These are phyloP conservation scores for Drosophila parvula DNA, from an alignment of 1,140 invertebrate species.

Conservation along the genomic window DNA sequence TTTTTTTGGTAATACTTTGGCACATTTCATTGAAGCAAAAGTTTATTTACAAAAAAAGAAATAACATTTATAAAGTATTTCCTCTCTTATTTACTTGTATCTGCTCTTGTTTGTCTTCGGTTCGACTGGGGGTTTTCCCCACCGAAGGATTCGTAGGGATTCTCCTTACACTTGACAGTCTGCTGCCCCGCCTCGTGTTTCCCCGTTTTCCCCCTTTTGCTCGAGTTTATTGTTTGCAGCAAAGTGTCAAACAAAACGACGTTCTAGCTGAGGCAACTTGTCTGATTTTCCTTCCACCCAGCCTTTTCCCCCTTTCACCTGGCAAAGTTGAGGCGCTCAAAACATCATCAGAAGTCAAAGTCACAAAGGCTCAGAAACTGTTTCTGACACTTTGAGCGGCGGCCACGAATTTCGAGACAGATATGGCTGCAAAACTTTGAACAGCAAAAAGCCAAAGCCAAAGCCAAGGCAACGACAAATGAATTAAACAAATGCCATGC, in stretches of 20 bases:
- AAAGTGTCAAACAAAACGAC: constrained; percentile 52
- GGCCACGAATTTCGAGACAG: constrained; percentile 50
- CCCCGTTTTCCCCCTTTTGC: neutral
- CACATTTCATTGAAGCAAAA: neutral
- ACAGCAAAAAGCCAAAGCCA: constrained; percentile 39
- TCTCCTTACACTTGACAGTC: constrained; percentile 32
- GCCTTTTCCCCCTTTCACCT: neutral
- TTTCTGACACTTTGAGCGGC: constrained; percentile 55
- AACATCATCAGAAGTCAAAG: constrained; percentile 54
- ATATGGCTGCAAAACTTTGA: constrained; percentile 44
- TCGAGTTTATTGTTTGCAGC: constrained; percentile 47
- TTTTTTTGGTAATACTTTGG: no score
- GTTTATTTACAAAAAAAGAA: neutral
- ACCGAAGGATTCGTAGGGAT: constrained; percentile 25
- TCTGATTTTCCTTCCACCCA: constrained; percentile 27
- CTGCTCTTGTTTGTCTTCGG: neutral
- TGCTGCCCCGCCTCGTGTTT: constrained; percentile 1
- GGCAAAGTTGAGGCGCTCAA: constrained; percentile 30
- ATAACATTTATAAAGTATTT: neutral
- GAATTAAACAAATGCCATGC: constrained; percentile 45
- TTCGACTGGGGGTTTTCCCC: neutral
- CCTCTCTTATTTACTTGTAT: neutral
- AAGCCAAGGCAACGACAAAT: constrained; percentile 52
- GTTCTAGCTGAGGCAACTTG: constrained; percentile 34
- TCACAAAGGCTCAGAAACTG: constrained; percentile 51